Evolutionary conservation across 2,113 vertebrate species (phyloP).

Genomic region (Bagarius yarrelli): DNA sequence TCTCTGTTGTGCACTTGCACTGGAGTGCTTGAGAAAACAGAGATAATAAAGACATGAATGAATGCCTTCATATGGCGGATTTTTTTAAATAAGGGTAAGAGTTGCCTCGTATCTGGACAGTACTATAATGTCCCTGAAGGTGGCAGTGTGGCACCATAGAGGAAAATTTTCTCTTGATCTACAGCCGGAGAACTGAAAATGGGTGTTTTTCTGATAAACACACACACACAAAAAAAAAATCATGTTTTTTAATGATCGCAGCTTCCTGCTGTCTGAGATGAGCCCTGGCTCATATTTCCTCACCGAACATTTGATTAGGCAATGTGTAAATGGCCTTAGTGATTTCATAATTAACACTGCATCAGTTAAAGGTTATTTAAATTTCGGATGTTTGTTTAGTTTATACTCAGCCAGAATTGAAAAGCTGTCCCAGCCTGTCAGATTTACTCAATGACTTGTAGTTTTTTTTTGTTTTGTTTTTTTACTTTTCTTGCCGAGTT

Average conservation of each 20-base stretch:
- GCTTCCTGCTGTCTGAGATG: slow-evolving; percentile 49
- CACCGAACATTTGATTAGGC: slow-evolving; percentile 42
- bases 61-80: not conserved
- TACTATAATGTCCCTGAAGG: slow-evolving; percentile 24
- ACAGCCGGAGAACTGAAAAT: slow-evolving; percentile 1
- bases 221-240: too few species aligned
- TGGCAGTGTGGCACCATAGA: slow-evolving; percentile 48
- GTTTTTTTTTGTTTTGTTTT: slow-evolving; percentile 2
- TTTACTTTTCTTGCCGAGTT: too few species aligned
- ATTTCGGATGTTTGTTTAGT: slow-evolving; percentile 44
- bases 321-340: slow-evolving; percentile 47
- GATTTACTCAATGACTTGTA: slow-evolving; percentile 28
- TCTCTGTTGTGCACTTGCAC: not conserved
- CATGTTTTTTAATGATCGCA: slow-evolving; percentile 54
- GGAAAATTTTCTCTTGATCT: not conserved
- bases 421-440: slow-evolving; percentile 21
- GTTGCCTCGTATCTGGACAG: not conserved
- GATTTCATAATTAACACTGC: slow-evolving; percentile 42
- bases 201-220: slow-evolving; percentile 49
- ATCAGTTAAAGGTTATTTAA: slow-evolving; percentile 35
- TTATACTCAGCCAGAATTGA: slow-evolving; percentile 29
- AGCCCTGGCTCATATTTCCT: slow-evolving; percentile 45
- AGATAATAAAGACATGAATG: slow-evolving; percentile 21
- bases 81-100: slow-evolving; percentile 19
- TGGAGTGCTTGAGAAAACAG: not conserved